Evolutionary conservation across 1,140 invertebrate species (phyloP), one percentile per base, ranked within the genome.

Genomic region (Drosophila kanapiae): DNA sequence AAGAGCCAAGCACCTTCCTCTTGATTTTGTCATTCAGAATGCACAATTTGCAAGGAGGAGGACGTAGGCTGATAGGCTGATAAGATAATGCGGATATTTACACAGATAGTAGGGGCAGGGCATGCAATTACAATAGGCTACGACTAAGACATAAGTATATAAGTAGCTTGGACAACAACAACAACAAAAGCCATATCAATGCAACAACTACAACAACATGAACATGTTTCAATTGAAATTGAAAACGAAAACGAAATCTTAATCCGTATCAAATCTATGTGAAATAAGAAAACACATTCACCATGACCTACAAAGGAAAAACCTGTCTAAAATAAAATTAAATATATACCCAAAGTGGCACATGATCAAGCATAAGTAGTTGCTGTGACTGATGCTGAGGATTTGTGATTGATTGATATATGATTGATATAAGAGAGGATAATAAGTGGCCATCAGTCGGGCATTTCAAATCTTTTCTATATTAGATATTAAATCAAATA

Each of bases 61-160:
- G 7, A 29, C 31, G 51, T 18, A 29, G 58, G n/a, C 64, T 81
- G 83, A 91, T 79, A 78, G 86, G 62, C 78, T 51, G 77, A 80
- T 78, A 78, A 78, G 75, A 78, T 78, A 78, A 69, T 69, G 60
- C 58, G 69, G 65, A 69, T 75, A 81, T 86, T 90, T 63, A 76
- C 54, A 68, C 35, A 77, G 54, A 77, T 65, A 60, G 35, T 23
- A 23, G 11, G 33, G 13, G 13, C n/a, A 38, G 38, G 53, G 43
- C 59, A 76, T 87, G 78, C 74, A 72, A 78, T 82, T 84, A 85
- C 68, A 78, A 56, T 42, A 31, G 31, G 18, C 71, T 42, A 77
- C 23, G 35, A 61, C 54, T 43, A 51, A n/a, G n/a, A 51, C 29
- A 51, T 31, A 4, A n/a, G 9, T 33, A 33, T 33, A 33, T 33